Evolutionary conservation across 2,888 invertebrate species (phyloP), one percentile per base, ranked within the genome.

Genomic region (Metopia argyrocephala): DNA sequence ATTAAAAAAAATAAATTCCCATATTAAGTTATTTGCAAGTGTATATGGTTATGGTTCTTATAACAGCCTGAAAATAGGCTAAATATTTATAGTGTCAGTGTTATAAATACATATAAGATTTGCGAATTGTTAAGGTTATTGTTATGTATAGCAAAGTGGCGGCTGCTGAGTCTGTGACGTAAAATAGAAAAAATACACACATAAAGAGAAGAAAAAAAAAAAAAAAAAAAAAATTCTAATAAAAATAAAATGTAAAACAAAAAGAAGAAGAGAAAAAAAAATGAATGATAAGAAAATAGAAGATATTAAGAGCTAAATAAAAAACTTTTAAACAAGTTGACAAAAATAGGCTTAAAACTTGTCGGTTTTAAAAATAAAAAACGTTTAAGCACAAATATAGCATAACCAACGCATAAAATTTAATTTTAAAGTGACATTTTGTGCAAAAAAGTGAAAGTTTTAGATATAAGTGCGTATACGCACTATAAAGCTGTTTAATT

Each of bases 151-250:
- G 78, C 81, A 76, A 70, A 79, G 73, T 78, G 82, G 79, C 82
- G 80, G 82, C 78, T 80, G 82, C 82, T 82, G 79, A 79, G 76
- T 74, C 75, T 82, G 82, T 78, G 80, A 78, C 82, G 80, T 80
- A 82, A 78, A 80, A 70, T 50, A 54, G 9, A 56, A 56, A 27
- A 25, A n/a, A 27, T 38, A 38, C 38, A 38, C 38, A 38, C 15
- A 38, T 3, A 38, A 38, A 38, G 15, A 38, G 3, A 68, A 54
- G 38, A 28, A 25, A 61, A 27, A 12, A 27, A 48, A 27, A 28
- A 9, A 2, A 61, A 27, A 45, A 15, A 23, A 31, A 18, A 18
- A 52, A 66, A 23, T n/a, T 15, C n/a, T n/a, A 7, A 6, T 18
- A 27, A 27, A 56, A 28, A 45, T 61, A 18, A n/a, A n/a, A n/a